Base-by-base conservation (phyloP, 2,797 vertebrate species). In the Meda fulgida region DNA sequence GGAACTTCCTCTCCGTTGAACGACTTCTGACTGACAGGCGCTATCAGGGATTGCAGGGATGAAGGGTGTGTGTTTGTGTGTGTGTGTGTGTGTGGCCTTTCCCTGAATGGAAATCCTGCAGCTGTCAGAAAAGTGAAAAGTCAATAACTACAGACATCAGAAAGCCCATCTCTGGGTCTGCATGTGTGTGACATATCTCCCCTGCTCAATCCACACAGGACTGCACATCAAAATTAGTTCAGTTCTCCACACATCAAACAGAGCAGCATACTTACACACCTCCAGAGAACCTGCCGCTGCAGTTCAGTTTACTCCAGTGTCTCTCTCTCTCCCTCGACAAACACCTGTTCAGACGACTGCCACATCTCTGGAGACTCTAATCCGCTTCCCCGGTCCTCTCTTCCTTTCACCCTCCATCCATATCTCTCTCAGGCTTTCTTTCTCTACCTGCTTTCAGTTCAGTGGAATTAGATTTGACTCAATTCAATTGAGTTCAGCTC, bases 381-480 rank as follows among this genome's bases (percentile, higher is more conserved):
- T 71, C 83, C 76, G 69, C 76, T 55, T 81, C 31, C 36, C 38
- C 70, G 38, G 38, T 29, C 51, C 46, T 67, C 78, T 81, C 72
- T 36, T 51, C 11, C 67, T 53, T 53, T 80, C 83, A 77, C 66
- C 43, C 26, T 53, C 48, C 48, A 18, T 63, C 77, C 76, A 80
- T 66, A 53, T 84, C 36, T 84, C 67, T 69, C 53, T 7, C 38
- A 40, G 46, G 38, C 67, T 63, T 78, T 38, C 70, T 70, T 70
- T 71, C 40, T 46, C 75, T 60, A 18, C 23, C 9, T 70, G 84
- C 82, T 89, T 85, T 89, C 86, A 86, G 81, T 85, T 77, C 76
- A 78, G 77, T 87, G 81, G 84, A 72, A 85, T 87, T 87, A 84
- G 77, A 84, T 89, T 87, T 84, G 80, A 71, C 72, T 83, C 81